phyloP scores from a whole-genome alignment of 2,888 invertebrate genomes.

The Nomada lathburiana region DNA sequence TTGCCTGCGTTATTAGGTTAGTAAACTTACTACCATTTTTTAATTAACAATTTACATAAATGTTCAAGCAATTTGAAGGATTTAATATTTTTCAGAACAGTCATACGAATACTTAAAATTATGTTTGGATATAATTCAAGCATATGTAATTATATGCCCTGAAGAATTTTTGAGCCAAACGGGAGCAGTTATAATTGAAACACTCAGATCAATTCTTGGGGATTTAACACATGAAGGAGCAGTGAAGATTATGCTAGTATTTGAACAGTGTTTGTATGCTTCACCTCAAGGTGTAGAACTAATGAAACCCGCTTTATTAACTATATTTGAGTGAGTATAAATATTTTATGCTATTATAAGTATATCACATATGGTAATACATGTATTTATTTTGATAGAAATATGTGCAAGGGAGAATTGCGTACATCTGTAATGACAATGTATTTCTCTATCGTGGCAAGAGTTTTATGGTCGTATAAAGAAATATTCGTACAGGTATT shows the following conservation, averaged over 20 bases:
- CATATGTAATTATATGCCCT: slow-evolving; percentile 92
- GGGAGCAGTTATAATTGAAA: slow-evolving; percentile 89
- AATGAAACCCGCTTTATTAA: slow-evolving; percentile 88
- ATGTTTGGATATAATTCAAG: slow-evolving; percentile 92
- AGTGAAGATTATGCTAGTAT: slow-evolving; percentile 90
- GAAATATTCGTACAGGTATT: slow-evolving; percentile 82
- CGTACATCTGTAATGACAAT: slow-evolving; percentile 91
- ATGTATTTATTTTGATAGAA: slow-evolving; percentile 84
- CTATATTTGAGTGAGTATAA: slow-evolving; percentile 86
- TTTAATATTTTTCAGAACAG: slow-evolving; percentile 86
- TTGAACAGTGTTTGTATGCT: slow-evolving; percentile 91
- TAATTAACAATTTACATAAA: slow-evolving; percentile 16
- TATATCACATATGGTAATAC: neutral
- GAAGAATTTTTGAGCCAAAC: slow-evolving; percentile 91
- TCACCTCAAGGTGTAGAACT: slow-evolving; percentile 91
- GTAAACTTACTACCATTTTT: slow-evolving; percentile 46
- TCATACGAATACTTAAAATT: slow-evolving; percentile 92
- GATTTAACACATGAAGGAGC: slow-evolving; percentile 92
- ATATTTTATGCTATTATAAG: neutral
- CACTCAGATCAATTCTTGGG: slow-evolving; percentile 90
- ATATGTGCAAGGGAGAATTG: slow-evolving; percentile 89
- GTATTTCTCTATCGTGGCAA: slow-evolving; percentile 91
- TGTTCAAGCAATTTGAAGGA: neutral
- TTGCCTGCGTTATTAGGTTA: slow-evolving; percentile 90
- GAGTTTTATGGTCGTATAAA: slow-evolving; percentile 89